A percentile compares a stretch with the other conserved stretches of the same genome.
Evolutionary conservation across 2,113 vertebrate species (phyloP).

Genomic region (Eulacestoma nigropectus): DNA sequence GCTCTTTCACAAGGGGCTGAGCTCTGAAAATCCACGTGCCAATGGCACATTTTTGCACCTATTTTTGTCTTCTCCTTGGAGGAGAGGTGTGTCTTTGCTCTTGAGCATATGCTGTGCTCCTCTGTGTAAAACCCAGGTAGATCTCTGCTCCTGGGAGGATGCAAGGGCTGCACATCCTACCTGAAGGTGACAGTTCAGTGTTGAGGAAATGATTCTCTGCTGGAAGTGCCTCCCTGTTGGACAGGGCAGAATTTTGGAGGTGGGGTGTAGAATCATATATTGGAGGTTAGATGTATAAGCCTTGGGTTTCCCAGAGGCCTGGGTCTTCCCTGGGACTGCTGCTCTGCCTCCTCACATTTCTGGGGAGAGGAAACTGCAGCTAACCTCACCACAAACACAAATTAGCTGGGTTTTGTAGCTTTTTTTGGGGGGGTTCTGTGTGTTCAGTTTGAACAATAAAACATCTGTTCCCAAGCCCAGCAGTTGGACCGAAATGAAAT

Average conservation of each 20-base stretch:
- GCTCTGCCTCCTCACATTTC: not conserved
- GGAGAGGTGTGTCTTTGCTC: not conserved
- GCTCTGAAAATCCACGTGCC: not conserved
- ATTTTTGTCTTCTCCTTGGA: not conserved
- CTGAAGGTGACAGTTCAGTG: not conserved
- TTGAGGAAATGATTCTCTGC: not conserved
- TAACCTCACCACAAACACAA: not conserved
- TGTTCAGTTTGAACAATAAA: constrained; percentile 69
- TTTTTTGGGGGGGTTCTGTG: not conserved
- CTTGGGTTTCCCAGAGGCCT: not conserved
- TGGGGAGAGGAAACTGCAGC: not conserved
- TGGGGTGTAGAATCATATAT: not conserved
- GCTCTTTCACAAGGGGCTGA: not conserved
- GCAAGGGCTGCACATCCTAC: not conserved
- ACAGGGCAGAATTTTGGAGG: not conserved
- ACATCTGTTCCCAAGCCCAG: constrained; percentile 73
- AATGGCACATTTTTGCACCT: not conserved
- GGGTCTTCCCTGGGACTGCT: not conserved
- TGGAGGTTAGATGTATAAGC: not conserved
- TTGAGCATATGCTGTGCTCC: not conserved
- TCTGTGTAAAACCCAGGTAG: not conserved
- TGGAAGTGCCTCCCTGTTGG: constrained; percentile 14
- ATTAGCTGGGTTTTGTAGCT: not conserved
- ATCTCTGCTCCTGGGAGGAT: not conserved
- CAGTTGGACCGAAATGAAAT: constrained; percentile 68